Base-by-base conservation (phyloP, 1,140 invertebrate species). In the Notospermus geniculatus region DNA sequence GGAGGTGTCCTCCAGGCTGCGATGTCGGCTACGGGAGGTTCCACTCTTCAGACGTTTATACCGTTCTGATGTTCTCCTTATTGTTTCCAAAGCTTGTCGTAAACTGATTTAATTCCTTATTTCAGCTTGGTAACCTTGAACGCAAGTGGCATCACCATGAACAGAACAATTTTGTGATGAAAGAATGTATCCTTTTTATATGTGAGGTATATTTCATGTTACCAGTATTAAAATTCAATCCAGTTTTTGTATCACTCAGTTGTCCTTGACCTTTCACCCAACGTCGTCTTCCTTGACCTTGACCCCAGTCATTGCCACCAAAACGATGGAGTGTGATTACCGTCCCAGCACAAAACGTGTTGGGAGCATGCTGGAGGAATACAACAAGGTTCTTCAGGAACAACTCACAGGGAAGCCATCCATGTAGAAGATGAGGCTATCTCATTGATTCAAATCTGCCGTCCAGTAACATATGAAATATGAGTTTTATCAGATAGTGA, bases 121-220 rank as follows among this genome's bases (percentile, higher is more conserved):
- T 83, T 29, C 85, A 88, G 77, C 76, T 89, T 19, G 84, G 82
- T 43, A 85, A 83, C 62, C 72, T 89, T 70, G 88, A 89, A 74
- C 84, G 86, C 59, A 86, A 88, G 77, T 83, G 87, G 75, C 83
- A 84, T 22, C 83, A 86, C 43, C 78, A 88, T 45, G 88, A 89
- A 74, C 85, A 85, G 64, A 86, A 85, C 63, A 89, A 89, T 74
- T 86, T 84, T 65, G 79, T 83, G 23, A 79, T 88, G 66, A 82
- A 83, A 67, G 86, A 88, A 70, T 87, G 75, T 79, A 78, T 79
- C 77, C 75, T 77, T 78, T 65, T n/a, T n/a, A n/a, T n/a, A n/a
- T n/a, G n/a, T n/a, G n/a, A n/a, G n/a, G n/a, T n/a, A n/a, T n/a
- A n/a, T n/a, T n/a, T n/a, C n/a, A n/a, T n/a, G n/a, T n/a, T n/a